phyloP scores from a whole-genome alignment of 2,113 vertebrate species.

The Otocyon megalotis region DNA sequence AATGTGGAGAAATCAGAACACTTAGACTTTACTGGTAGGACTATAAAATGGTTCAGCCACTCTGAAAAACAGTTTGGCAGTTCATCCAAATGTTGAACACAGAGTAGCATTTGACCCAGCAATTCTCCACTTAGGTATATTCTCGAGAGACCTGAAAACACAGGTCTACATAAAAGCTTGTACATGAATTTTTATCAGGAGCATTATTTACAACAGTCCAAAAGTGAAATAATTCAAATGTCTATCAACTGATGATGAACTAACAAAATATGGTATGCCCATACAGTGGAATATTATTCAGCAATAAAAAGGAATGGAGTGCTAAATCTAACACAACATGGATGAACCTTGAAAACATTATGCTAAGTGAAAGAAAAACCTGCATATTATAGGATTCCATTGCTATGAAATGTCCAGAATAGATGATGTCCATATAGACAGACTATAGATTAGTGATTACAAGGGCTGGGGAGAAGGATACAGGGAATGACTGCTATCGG shows the following conservation, averaged over 20 bases:
- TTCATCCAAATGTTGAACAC: neutral
- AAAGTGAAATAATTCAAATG: neutral
- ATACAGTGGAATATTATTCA: neutral
- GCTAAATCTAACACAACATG: neutral
- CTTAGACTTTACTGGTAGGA: neutral
- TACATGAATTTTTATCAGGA: neutral
- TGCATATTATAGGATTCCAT: neutral
- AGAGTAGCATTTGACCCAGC: neutral
- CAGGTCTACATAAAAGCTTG: neutral
- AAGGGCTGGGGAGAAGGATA: neutral
- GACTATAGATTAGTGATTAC: neutral
- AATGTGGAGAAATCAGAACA: neutral
- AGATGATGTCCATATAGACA: neutral
- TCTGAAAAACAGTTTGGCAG: neutral
- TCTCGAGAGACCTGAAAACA: neutral
- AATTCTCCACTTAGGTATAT: neutral
- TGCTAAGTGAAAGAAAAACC: neutral
- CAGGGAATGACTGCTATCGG: neutral
- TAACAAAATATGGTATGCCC: neutral
- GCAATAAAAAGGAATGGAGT: neutral
- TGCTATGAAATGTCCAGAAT: neutral
- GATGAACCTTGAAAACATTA: neutral
- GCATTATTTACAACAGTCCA: neutral
- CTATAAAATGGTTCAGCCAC: neutral
- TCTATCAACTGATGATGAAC: neutral